Evolutionary conservation across 2,113 vertebrate genomes (phyloP).

Genomic region (Vireo altiloquus): DNA sequence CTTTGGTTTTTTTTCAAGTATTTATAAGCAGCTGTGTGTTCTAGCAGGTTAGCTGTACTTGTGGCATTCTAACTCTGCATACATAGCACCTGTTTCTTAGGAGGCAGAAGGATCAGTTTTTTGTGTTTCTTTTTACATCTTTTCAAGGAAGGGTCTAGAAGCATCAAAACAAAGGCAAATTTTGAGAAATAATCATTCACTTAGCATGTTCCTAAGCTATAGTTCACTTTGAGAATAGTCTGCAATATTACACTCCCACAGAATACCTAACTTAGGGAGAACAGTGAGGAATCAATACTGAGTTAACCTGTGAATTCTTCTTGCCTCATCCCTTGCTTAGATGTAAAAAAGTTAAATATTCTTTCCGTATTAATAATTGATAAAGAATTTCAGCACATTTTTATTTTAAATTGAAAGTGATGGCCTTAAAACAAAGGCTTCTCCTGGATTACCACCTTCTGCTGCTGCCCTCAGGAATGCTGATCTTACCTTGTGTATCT

Average conservation of each 20-base stretch:
- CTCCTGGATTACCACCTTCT: not conserved
- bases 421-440: not conserved
- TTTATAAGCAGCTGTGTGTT: not conserved
- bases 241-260: not conserved
- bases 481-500: not conserved
- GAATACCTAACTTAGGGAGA: not conserved
- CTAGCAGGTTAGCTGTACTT: not conserved
- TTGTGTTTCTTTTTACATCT: not conserved
- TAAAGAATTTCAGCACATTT: not conserved
- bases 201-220: not conserved
- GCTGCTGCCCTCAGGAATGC: not conserved
- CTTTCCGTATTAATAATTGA: not conserved
- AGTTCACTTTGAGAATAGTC: not conserved
- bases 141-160: not conserved
- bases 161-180: not conserved
- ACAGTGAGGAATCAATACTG: not conserved
- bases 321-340: not conserved
- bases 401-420: not conserved
- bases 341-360: not conserved
- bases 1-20: accelerated
- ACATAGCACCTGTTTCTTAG: not conserved
- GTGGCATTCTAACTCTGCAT: not conserved
- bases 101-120: not conserved
- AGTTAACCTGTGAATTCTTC: not conserved
- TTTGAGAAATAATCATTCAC: not conserved